A percentile compares a stretch with the other conserved stretches of the same genome.
These are phyloP conservation scores for Amphiduros pacificus DNA, from an alignment of 2,888 invertebrate species.

Conservation along the genomic window DNA sequence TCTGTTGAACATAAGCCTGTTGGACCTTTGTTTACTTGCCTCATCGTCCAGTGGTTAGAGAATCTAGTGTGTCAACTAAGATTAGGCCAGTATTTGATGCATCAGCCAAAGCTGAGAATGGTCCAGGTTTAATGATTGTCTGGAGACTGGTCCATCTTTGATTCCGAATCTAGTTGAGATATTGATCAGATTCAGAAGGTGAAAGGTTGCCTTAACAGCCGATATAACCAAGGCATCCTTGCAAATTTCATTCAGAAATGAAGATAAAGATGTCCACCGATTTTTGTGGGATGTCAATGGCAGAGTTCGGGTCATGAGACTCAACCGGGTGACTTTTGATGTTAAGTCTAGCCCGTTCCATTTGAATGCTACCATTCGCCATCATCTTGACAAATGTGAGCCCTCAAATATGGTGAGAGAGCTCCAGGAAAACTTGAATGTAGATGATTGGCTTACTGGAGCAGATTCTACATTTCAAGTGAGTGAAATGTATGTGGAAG, in stretches of 20 bases:
- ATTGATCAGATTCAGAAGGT: conserved; percentile 8
- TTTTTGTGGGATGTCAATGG: conserved; percentile 14
- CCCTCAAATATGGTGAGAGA: conserved; percentile 16
- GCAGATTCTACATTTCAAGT: conserved; percentile 20
- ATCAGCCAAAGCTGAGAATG: background rate
- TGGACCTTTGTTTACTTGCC: conserved; percentile 2
- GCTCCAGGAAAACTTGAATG: conserved; percentile 31
- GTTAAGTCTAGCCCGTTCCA: conserved; percentile 14
- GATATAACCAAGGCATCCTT: conserved; percentile 13
- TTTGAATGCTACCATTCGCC: conserved; percentile 23
- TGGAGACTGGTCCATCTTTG: conserved; percentile 14
- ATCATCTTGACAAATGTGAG: conserved; percentile 10
- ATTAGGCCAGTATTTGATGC: conserved; percentile 5
- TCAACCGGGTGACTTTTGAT: conserved; percentile 14
- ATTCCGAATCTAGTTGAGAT: conserved; percentile 16
- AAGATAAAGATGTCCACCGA: conserved; percentile 12
- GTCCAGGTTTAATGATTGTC: conserved; percentile 12
- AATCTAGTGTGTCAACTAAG: background rate
- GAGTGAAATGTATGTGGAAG: conserved; percentile 15
- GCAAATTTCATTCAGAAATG: background rate
- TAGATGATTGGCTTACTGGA: conserved; percentile 35
- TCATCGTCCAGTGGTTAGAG: conserved; percentile 3
- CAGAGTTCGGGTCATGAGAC: conserved; percentile 2
- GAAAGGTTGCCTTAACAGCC: conserved; percentile 4
- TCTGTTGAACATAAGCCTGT: too few species aligned